phyloP scores from a whole-genome alignment of 2,888 invertebrate genomes.

The Aradus depressus region DNA sequence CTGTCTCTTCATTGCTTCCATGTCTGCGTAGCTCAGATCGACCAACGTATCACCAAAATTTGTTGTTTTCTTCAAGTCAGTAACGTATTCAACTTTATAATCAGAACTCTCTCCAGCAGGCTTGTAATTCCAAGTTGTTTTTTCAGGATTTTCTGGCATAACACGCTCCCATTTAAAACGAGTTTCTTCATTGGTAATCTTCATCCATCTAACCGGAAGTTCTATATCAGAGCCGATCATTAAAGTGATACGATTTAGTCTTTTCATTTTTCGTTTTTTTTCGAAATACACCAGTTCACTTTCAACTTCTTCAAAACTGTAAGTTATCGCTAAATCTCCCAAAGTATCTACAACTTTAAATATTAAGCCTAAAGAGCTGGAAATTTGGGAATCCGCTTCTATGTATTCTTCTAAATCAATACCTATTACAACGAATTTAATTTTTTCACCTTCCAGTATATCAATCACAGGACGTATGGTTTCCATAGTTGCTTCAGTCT shows the following conservation, averaged over 20 bases:
- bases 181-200: conserved; percentile 19
- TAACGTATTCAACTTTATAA: conserved; percentile 4
- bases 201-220: conserved; percentile 23
- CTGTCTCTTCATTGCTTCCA: conserved; percentile 20
- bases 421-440: conserved; percentile 20
- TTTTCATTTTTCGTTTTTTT: conserved; percentile 20
- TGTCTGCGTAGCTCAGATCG: conserved; percentile 20
- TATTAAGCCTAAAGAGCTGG: conserved; percentile 2
- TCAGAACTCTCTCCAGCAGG: background rate
- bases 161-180: conserved; percentile 10
- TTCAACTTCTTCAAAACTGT: conserved; percentile 20
- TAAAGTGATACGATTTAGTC: conserved; percentile 11
- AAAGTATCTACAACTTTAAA: conserved; percentile 12
- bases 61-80: conserved; percentile 7
- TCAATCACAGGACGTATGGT: conserved; percentile 10
- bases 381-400: background rate
- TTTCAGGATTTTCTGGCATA: background rate
- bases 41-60: conserved; percentile 17
- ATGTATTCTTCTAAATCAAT: conserved; percentile 12
- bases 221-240: conserved; percentile 21
- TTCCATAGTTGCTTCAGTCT: conserved; percentile 8
- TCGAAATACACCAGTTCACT: conserved; percentile 21
- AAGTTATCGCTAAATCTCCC: conserved; percentile 14
- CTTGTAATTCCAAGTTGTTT: background rate
- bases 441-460: conserved; percentile 10